Evolutionary conservation across 2,888 invertebrate genomes (phyloP), one percentile per base, ranked within the genome.

Genomic region (Agrochola litura): DNA sequence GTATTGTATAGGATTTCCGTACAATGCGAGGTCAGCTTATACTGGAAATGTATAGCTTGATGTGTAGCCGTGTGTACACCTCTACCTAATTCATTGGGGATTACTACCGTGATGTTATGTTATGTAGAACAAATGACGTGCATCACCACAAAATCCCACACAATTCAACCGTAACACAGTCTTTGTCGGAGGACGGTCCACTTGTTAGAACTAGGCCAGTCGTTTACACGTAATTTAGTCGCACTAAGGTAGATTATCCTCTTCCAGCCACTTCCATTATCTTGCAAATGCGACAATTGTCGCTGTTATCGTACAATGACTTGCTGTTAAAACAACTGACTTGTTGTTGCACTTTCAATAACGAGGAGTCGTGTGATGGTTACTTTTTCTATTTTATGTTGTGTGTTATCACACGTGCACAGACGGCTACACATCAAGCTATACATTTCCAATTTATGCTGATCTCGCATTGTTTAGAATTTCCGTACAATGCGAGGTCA

Each of bases 221-320:
- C 63, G 83, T 85, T 73, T 72, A 52, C 58, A 75, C 77, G 82
- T 88, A 86, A 91, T 90, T 88, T 85, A 83, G 86, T 83, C 79
- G 77, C 83, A 89, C 85, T 85, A 83, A 84, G 81, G 89, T 88
- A 89, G 90, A 92, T 91, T 91, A 92, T 87, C 87, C 86, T 86
- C 84, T 90, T 89, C 89, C 89, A 92, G 86, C 79, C 80, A 86
- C 84, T 88, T 86, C 86, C 80, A 92, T 93, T 93, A 93, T 93
- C 94, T 91, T 88, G 90, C 90, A 90, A 93, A 94, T 91, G 91
- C 84, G 86, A 89, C 92, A 90, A 92, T 91, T 91, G 89, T 80
- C 76, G 52, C 76, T 84, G 89, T 92, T 93, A 94, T 94, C 93
- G 92, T 89, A 71, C 92, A 84, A 88, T 89, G 92, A 90, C 93